Conservation (phyloP, 2,113 vertebrate species). For the Orthonyx spaldingii region DNA sequence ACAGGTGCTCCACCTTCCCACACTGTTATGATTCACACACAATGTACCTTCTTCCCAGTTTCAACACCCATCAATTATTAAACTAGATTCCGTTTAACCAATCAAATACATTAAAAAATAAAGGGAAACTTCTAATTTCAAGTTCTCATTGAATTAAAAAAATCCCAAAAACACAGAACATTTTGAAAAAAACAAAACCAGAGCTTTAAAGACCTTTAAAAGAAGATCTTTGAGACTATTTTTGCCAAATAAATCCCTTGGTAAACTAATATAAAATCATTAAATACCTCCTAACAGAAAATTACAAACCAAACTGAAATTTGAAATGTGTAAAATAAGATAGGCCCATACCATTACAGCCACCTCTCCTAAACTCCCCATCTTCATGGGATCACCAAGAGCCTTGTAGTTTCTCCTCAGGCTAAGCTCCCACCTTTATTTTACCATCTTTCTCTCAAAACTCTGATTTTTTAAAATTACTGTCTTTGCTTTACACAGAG, state of each 20-base stretch:
- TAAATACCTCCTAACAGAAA: background rate
- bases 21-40: background rate
- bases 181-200: background rate
- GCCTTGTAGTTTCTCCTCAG: background rate
- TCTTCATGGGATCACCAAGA: background rate
- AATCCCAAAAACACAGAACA: fast-evolving
- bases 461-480: background rate
- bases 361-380: background rate
- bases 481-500: background rate
- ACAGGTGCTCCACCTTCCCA: background rate
- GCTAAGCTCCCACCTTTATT: background rate
- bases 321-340: background rate
- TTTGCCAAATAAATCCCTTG: background rate
- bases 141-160: background rate
- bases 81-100: background rate
- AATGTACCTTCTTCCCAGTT: background rate
- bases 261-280: background rate
- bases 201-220: background rate
- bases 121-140: background rate
- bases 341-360: background rate
- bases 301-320: background rate
- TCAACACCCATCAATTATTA: background rate
- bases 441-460: background rate
- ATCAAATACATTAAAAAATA: background rate
- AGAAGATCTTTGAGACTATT: background rate